Evolutionary conservation across 2,113 vertebrate species (phyloP), one percentile per base, ranked within the genome.

Genomic region (Talpa occidentalis): DNA sequence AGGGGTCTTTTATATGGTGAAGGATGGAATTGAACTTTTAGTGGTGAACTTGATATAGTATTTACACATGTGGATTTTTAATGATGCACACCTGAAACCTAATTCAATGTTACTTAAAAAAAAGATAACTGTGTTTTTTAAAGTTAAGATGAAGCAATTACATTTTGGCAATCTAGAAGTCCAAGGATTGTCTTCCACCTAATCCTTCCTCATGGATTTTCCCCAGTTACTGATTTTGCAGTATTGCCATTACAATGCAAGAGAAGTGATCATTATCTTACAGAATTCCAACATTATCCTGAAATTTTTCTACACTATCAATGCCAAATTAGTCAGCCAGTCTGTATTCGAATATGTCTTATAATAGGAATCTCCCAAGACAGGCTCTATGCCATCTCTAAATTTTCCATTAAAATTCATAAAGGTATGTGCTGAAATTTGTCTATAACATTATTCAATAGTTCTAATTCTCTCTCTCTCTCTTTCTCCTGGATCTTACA

Each of bases 381-480:
- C 2, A 77, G 6, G 10, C 21, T 56, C 54, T 47, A 54, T 35
- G 26, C 56, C 40, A 89, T 86, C 69, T 94, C 88, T 95, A 72
- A 91, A 56, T 70, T 69, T 15, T 78, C 80, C 70, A 22, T 49
- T 72, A 78, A 81, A 90, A 77, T 59, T 42, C 88, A 81, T 56
- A 64, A 10, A 49, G 37, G 8, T 74, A 62, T 78, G 40, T 77
- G 32, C 32, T 70, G 40, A 84, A 90, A 37, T 85, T 40, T 90
- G 40, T 66, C 10, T 90, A 35, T 42, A 77, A 56, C 2, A 2
- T 76, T 94, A 86, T 59, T 89, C 67, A 54, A 7, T n/a, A 40
- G 22, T 60, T 30, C 49, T 44, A 5, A 17, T 22, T 80, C 6
- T 64, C 2, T 40, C 12, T 90, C n/a, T 74, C 76, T 67, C 42